Evolutionary conservation across 2,113 vertebrate genomes (phyloP).

Genomic region (Bubo bubo): DNA sequence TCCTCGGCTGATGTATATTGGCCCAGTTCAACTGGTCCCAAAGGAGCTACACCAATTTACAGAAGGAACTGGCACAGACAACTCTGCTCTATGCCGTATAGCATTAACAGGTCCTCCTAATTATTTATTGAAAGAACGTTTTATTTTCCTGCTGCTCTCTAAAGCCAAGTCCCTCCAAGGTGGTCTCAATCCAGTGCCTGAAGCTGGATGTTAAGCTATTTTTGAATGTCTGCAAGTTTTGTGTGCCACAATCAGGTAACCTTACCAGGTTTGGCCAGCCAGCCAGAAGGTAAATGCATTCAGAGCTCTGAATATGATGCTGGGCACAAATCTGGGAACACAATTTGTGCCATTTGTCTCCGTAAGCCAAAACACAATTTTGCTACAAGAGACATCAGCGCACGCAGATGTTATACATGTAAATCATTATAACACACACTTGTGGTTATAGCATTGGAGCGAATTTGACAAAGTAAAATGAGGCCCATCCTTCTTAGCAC

Average conservation of each 20-base stretch:
- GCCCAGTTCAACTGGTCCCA: background rate
- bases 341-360: background rate
- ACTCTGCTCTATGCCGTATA: background rate
- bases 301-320: background rate
- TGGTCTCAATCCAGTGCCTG: slow-evolving; percentile 16
- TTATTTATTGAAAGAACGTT: slow-evolving; percentile 52
- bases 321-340: background rate
- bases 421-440: background rate
- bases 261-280: background rate
- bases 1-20: background rate
- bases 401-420: background rate
- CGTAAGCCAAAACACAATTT: background rate
- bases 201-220: background rate
- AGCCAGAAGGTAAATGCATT: background rate
- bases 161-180: slow-evolving; percentile 28
- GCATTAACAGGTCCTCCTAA: slow-evolving; percentile 45
- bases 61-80: slow-evolving; percentile 50
- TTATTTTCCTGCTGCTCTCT: slow-evolving; percentile 29
- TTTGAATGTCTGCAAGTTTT: background rate
- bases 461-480: background rate
- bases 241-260: background rate
- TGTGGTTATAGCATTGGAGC: background rate
- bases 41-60: background rate
- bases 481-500: background rate
- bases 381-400: background rate